Evolutionary conservation across 2,113 vertebrate species (phyloP), one percentile per base, ranked within the genome.

Genomic region (Rhea americana): DNA sequence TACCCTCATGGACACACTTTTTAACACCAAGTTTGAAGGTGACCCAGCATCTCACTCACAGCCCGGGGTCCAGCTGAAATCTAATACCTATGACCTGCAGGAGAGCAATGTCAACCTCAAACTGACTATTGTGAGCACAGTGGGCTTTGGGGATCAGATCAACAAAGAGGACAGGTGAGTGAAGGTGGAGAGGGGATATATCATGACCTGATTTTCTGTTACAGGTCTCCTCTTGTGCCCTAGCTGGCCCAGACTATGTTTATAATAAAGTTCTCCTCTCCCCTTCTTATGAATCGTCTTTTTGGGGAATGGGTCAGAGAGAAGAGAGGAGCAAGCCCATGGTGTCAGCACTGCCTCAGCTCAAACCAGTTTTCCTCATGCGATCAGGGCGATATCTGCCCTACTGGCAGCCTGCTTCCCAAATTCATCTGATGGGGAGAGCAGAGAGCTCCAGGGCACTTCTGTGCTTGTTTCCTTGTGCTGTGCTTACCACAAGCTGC

Each of bases 111-210:
- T 99, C 82, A 98, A 98, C 41, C 98, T 99, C 93, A 99, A 99
- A 92, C 98, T 99, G 89, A 99, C 98, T 16, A 97, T 99, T 12
- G 99, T 99, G 70, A 99, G 99, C 98, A 99, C 98, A 0, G 98
- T 99, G 83, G 99, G 99, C 86, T 99, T 99, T 81, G 99, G 99
- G 45, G 99, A 99, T 95, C 99, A 99, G 96, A 99, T 99, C 89
- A 99, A 99, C 96, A 99, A 99, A 95, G 99, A 99, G 78, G 98
- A 99, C 97, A 99, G 99, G 99, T 99, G 55, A 92, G 95, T 73
- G 45, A 53, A 76, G 15, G 5, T 39, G 7, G 9, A 82, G 48
- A 68, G 51, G 84, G 11, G 17, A 45, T 59, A 1, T 75, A 8
- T 35, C 0, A 0, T 86, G 61, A n/a, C 43, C 26, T 61, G 32